Percentiles rank a stretch among this genome's conserved stretches.
Evolutionary conservation across 1,140 invertebrate genomes (phyloP).

Genomic region (Meloidogyne chitwoodi): DNA sequence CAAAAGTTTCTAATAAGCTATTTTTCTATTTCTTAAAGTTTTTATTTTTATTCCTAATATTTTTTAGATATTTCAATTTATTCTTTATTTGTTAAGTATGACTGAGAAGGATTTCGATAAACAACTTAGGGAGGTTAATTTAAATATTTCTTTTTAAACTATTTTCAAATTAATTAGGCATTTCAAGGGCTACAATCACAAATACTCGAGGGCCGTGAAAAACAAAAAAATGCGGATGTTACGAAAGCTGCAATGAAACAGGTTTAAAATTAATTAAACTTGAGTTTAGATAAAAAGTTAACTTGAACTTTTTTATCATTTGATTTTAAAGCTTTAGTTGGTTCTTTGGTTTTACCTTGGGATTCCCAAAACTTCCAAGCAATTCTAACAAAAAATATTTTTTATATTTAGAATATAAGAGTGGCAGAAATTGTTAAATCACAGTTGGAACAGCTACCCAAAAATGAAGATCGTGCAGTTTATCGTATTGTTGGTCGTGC

Average conservation of each 20-base stretch:
- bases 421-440: slow-evolving; percentile 26
- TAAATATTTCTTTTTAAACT: neutral
- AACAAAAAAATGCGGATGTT: slow-evolving; percentile 32
- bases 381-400: no score
- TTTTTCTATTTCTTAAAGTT: no score
- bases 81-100: neutral
- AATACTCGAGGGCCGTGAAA: slow-evolving; percentile 26
- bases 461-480: slow-evolving; percentile 18
- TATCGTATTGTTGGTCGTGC: slow-evolving; percentile 33
- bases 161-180: slow-evolving; percentile 10
- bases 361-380: no score
- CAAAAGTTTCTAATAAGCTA: no score
- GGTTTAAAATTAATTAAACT: neutral
- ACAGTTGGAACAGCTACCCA: slow-evolving; percentile 27
- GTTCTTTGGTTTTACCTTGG: no score
- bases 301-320: no score
- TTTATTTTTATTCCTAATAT: no score
- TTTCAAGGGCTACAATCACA: slow-evolving; percentile 35
- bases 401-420: slow-evolving; percentile 28
- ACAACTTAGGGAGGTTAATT: slow-evolving; percentile 27
- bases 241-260: slow-evolving; percentile 34
- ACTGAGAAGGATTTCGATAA: slow-evolving; percentile 27
- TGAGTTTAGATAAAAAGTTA: no score
- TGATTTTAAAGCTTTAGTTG: no score
- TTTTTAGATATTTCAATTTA: no score